Conservation (phyloP, 2,113 vertebrate species). For the Bujurquina vittata region DNA sequence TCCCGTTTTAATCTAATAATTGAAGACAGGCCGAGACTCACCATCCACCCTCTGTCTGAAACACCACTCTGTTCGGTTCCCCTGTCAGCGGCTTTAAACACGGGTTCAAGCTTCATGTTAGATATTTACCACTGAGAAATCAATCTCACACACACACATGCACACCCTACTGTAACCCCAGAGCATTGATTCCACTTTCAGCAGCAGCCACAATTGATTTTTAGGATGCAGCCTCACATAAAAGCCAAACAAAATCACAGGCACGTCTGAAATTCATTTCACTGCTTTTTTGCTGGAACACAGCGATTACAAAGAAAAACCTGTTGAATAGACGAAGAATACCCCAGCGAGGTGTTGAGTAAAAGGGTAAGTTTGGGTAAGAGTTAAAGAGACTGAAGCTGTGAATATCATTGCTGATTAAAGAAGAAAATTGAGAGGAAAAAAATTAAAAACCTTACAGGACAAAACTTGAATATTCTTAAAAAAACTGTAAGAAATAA, state of each 20-base stretch:
- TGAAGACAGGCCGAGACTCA: background rate
- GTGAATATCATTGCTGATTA: background rate
- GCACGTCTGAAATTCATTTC: rapidly evolving
- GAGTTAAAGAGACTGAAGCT: background rate
- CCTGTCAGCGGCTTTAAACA: background rate
- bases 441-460: too few relatives aligned
- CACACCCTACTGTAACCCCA: background rate
- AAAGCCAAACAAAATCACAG: background rate
- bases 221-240: background rate
- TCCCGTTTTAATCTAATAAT: background rate
- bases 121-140: background rate
- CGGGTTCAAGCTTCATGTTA: rapidly evolving
- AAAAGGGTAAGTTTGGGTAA: rapidly evolving
- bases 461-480: background rate
- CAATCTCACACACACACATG: background rate
- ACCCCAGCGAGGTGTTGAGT: too few relatives aligned
- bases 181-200: background rate
- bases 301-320: too few relatives aligned
- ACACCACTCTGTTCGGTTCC: background rate
- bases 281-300: background rate
- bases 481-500: background rate
- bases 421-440: background rate
- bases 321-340: background rate
- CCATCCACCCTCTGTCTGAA: background rate
- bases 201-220: background rate